These are phyloP conservation scores for Drosophila asahinai DNA, from an alignment of 1,140 invertebrate species.

Conservation along the genomic window DNA sequence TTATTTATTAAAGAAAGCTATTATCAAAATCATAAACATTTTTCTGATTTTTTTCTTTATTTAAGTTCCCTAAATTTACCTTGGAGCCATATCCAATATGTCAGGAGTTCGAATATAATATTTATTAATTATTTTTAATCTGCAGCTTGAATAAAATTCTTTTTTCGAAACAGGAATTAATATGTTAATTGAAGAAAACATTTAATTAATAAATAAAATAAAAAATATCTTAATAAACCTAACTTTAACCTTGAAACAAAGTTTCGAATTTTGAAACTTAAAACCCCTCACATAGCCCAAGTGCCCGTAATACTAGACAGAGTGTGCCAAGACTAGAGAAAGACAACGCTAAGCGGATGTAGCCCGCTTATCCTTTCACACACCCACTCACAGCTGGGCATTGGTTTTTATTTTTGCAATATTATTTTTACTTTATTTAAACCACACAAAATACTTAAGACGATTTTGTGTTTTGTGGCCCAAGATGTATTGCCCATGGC, in stretches of 20 bases:
- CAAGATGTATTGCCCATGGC: constrained; percentile 83
- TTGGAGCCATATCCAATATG: too few relatives aligned
- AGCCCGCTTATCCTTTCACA: constrained; percentile 74
- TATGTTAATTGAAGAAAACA: too few relatives aligned
- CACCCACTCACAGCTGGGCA: constrained; percentile 51
- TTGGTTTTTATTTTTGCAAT: constrained; percentile 75
- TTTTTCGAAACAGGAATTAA: too few relatives aligned
- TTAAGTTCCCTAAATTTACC: background rate
- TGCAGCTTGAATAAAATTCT: too few relatives aligned
- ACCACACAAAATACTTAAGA: constrained; percentile 84
- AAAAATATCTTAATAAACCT: too few relatives aligned
- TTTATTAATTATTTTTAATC: too few relatives aligned
- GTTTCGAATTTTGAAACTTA: background rate
- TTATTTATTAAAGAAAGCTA: background rate
- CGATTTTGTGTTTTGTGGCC: constrained; percentile 82
- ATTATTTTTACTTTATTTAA: constrained; percentile 84
- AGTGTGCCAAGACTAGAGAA: constrained; percentile 29
- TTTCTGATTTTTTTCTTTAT: background rate
- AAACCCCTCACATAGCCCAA: background rate
- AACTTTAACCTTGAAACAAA: too few relatives aligned
- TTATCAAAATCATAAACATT: background rate
- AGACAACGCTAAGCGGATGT: constrained; percentile 78
- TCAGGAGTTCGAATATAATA: too few relatives aligned
- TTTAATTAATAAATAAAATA: too few relatives aligned
- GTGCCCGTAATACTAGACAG: background rate